A percentile compares a stretch with the other conserved stretches of the same genome.
phyloP scores from a whole-genome alignment of 2,797 vertebrate species.

The Pangasius krempfi region DNA sequence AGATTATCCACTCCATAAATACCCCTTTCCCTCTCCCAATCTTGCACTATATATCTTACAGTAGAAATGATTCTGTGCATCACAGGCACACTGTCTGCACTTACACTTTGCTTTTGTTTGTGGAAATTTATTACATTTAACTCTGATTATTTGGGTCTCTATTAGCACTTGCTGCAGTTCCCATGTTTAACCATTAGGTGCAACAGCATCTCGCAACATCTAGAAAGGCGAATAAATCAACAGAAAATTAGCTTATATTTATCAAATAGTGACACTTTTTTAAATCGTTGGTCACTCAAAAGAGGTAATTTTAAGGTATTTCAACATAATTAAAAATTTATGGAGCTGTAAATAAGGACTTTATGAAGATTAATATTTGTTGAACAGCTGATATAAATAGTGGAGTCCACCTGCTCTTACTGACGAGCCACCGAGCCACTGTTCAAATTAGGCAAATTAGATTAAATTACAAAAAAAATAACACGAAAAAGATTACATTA shows the following conservation, averaged over 20 bases:
- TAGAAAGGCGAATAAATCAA: neutral
- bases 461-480: neutral
- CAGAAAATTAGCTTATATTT: neutral
- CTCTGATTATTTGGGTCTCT: neutral
- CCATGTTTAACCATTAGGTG: neutral
- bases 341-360: neutral
- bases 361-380: neutral
- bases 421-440: neutral
- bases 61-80: neutral
- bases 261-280: neutral
- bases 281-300: neutral
- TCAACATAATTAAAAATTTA: neutral
- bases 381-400: neutral
- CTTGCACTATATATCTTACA: neutral
- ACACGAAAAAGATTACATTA: too few species aligned
- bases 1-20: neutral
- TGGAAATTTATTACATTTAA: neutral
- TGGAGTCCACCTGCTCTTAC: neutral
- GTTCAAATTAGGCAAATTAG: neutral
- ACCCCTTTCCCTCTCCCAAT: neutral
- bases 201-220: neutral
- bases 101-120: neutral
- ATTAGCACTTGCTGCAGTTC: slow-evolving; percentile 5
- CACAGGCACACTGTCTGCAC: neutral
- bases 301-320: neutral